phyloP scores from a whole-genome alignment of 2,888 invertebrate species.

The Caenorhabditis sinica region DNA sequence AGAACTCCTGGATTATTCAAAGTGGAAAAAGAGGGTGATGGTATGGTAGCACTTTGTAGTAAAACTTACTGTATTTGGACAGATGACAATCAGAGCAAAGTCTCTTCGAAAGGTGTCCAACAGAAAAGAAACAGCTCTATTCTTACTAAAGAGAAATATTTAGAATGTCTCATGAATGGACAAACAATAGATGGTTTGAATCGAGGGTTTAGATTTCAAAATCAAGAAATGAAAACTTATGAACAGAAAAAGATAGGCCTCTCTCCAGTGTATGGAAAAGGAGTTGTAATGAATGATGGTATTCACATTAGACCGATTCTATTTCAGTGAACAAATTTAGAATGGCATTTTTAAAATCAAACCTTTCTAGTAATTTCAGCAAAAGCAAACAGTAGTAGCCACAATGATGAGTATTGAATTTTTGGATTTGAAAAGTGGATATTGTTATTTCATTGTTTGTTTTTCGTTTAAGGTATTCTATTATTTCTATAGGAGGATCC shows the following conservation, averaged over 20 bases:
- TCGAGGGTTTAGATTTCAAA: constrained; percentile 60
- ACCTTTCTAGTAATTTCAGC: constrained; percentile 13
- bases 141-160: constrained; percentile 67
- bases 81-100: constrained; percentile 38
- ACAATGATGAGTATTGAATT: constrained; percentile 17
- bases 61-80: constrained; percentile 58
- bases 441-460: neutral
- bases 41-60: constrained; percentile 64
- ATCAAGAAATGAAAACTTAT: constrained; percentile 67
- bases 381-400: constrained; percentile 14
- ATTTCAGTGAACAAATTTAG: too few relatives aligned
- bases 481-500: too few relatives aligned
- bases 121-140: constrained; percentile 65
- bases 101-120: constrained; percentile 65
- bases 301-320: constrained; percentile 58
- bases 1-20: constrained; percentile 66
- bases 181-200: constrained; percentile 60
- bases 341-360: constrained; percentile 8
- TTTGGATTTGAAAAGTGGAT: constrained; percentile 29
- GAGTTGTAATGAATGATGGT: constrained; percentile 69
- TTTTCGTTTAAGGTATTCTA: too few relatives aligned
- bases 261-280: constrained; percentile 67
- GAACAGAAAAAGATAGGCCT: constrained; percentile 64
- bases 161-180: constrained; percentile 60
- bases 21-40: constrained; percentile 64